Percentiles rank a stretch among this genome's conserved stretches.
Evolutionary conservation across 2,888 invertebrate species (phyloP).

Genomic region (Abrostola tripartita): DNA sequence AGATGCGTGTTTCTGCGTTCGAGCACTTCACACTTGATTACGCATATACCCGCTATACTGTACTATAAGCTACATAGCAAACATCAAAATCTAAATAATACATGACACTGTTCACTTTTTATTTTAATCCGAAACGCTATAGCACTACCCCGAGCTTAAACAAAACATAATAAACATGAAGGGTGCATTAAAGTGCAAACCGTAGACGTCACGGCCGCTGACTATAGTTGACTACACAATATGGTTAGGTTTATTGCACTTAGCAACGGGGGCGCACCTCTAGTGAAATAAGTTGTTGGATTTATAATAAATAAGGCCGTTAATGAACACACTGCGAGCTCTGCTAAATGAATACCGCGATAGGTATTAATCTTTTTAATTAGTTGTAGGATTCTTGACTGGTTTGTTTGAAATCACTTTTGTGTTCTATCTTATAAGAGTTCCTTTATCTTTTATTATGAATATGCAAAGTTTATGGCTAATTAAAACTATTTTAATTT

Average conservation of each 20-base stretch:
- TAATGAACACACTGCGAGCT: conserved; percentile 33
- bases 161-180: conserved; percentile 28
- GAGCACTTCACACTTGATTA: too few relatives aligned
- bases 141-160: conserved; percentile 4
- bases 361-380: conserved; percentile 41
- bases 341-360: conserved; percentile 20
- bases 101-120: neutral
- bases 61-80: too few relatives aligned
- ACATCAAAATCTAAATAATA: too few relatives aligned
- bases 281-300: conserved; percentile 41
- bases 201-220: conserved; percentile 42
- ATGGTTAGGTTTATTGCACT: conserved; percentile 52
- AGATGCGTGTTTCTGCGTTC: too few relatives aligned
- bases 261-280: conserved; percentile 37
- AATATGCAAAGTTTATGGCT: too few relatives aligned
- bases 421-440: neutral
- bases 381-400: conserved; percentile 13
- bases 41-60: too few relatives aligned
- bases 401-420: conserved; percentile 16
- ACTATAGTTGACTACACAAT: conserved; percentile 36
- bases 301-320: conserved; percentile 38
- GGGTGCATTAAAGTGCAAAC: conserved; percentile 40
- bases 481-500: too few relatives aligned
- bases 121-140: neutral
- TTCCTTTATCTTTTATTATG: neutral